Base-by-base conservation (phyloP, 2,888 invertebrate species). In the Pammene aurita region DNA sequence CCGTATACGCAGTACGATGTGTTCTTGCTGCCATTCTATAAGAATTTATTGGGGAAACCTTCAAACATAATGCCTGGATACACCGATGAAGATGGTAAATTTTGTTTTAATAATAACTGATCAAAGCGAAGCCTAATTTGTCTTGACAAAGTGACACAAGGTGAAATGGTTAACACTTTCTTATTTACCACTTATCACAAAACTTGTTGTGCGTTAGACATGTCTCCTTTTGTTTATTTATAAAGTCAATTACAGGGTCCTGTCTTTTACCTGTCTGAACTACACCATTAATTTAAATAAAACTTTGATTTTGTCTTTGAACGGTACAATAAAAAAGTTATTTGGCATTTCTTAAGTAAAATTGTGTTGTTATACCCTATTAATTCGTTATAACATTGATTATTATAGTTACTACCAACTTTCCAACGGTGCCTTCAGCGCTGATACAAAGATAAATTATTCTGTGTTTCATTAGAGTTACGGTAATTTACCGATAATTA, bases 1-100 rank as follows among this genome's bases (percentile, higher is more conserved):
- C 96, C 98, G 73, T 97, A 95, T 84, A 96, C 96, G 38, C 96
- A 96, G 82, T 98, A 98, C 84, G 98, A 98, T 87, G 96, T 98
- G 80, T 98, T 98, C 84, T 93, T 98, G 70, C 96, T 97, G 79
- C 98, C 98, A 0, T 98, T 96, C 87, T 97, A 96, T 85, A 96
- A 96, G 84, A 96, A 95, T 74, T 94, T 97, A 72, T 95, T 98
- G 82, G 98, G 98, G 6, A 96, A 97, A 80, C 98, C 98, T 11
- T 98, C 98, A 65, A 99, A 98, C 91, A 96, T 97, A 7, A 96
- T 97, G 90, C 93, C 96, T 13, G 96, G 96, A 26, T 95, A 95
- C 75, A 98, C 98, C 0, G 93, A 96, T 71, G 98, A 98, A 90
- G 98, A 98, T 85, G 95, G 94, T 94, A 81, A 89, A 89, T 70